Conservation (phyloP, 2,888 invertebrate genomes). For the Sinhomidia bicolor region DNA sequence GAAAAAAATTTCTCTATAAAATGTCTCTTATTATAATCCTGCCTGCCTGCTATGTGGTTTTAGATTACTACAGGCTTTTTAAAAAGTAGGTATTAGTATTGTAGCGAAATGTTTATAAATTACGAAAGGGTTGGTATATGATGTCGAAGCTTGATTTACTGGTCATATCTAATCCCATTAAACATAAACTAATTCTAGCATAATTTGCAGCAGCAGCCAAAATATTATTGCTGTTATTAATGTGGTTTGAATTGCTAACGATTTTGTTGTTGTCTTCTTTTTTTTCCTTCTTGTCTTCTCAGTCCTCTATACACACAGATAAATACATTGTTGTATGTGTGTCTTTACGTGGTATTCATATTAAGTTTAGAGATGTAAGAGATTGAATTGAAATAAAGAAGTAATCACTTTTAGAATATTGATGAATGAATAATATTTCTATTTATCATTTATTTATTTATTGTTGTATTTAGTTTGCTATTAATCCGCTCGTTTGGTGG, state of each 20-base stretch:
- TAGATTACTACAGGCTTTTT: no score
- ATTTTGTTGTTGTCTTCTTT: neutral
- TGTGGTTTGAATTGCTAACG: conserved; percentile 54
- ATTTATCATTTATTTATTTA: neutral
- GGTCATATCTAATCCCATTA: conserved; percentile 38
- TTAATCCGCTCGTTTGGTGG: neutral
- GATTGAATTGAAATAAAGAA: neutral
- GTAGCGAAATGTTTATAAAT: neutral
- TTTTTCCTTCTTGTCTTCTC: neutral
- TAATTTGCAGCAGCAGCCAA: conserved; percentile 45
- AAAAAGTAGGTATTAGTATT: neutral
- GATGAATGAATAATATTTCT: neutral
- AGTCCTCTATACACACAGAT: neutral
- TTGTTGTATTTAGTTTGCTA: neutral
- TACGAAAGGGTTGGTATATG: neutral
- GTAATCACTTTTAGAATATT: neutral
- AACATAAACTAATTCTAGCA: conserved; percentile 43
- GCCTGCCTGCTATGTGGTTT: neutral
- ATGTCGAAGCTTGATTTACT: conserved; percentile 68
- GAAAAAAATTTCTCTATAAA: conserved; percentile 7
- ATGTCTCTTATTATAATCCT: conserved; percentile 12
- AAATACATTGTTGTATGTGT: no score
- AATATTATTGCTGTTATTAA: conserved; percentile 23
- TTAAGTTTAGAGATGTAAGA: neutral
- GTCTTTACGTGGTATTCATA: neutral